These are phyloP conservation scores for Anagrus nilaparvatae DNA, from an alignment of 1,140 invertebrate species.

Conservation along the genomic window DNA sequence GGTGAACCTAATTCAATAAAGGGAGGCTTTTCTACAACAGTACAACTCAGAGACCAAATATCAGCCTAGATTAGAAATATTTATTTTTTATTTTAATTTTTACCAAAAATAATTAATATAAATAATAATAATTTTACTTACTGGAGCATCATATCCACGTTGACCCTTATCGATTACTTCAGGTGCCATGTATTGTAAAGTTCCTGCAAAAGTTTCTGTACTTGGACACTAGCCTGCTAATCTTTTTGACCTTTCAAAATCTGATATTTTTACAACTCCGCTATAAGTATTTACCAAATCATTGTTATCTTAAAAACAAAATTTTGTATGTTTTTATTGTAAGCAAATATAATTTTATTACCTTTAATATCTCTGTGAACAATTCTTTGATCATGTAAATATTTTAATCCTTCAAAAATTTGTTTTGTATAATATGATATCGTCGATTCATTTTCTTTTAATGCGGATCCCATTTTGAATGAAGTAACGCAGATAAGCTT, in stretches of 20 bases:
- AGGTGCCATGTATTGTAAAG: conserved; percentile 97
- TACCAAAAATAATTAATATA: conserved; percentile 6
- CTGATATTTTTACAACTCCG: conserved; percentile 97
- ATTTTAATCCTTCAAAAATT: conserved; percentile 95
- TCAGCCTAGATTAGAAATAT: conserved; percentile 76
- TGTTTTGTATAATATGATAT: conserved; percentile 97
- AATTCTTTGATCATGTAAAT: conserved; percentile 98
- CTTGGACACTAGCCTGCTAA: conserved; percentile 86
- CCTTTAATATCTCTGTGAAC: conserved; percentile 93
- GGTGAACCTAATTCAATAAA: conserved; percentile 94
- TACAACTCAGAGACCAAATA: conserved; percentile 95
- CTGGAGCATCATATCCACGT: conserved; percentile 92
- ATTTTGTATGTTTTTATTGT: background rate
- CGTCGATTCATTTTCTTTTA: conserved; percentile 94
- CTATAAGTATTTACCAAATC: conserved; percentile 98
- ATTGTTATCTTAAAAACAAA: conserved; percentile 64
- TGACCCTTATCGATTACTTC: conserved; percentile 98
- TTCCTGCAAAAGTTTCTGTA: conserved; percentile 90
- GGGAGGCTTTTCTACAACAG: conserved; percentile 96
- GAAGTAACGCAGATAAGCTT: conserved; percentile 80
- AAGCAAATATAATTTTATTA: conserved; percentile 10
- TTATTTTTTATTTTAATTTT: conserved; percentile 12
- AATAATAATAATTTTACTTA: conserved; percentile 41
- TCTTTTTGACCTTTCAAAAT: conserved; percentile 98
- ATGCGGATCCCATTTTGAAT: conserved; percentile 92